Percentiles rank a stretch among this genome's conserved stretches.
These are phyloP conservation scores for Laticauda colubrina DNA, from an alignment of 2,113 vertebrate genomes.

Conservation along the genomic window DNA sequence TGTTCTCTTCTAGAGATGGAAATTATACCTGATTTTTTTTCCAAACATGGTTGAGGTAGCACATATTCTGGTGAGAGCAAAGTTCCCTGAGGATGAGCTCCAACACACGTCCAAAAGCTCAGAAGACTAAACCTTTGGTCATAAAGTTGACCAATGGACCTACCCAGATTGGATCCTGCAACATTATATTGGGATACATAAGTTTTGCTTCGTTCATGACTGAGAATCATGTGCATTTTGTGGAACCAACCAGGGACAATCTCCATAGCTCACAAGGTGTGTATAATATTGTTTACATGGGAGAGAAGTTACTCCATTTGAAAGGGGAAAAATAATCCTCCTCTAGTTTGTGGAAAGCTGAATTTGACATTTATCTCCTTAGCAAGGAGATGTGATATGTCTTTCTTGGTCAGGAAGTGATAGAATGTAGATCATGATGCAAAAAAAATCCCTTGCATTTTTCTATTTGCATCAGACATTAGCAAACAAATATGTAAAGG, in stretches of 20 bases:
- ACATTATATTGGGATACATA: too few relatives aligned
- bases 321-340: not conserved
- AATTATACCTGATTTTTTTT: not conserved
- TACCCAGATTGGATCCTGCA: too few relatives aligned
- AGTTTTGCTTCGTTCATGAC: too few relatives aligned
- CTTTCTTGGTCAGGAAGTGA: not conserved
- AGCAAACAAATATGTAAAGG: not conserved
- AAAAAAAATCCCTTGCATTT: not conserved
- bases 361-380: not conserved
- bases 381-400: not conserved
- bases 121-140: too few relatives aligned
- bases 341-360: not conserved
- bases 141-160: too few relatives aligned
- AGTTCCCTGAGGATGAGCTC: too few relatives aligned
- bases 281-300: not conserved
- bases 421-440: not conserved
- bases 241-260: not conserved
- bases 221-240: too few relatives aligned
- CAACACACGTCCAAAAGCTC: too few relatives aligned
- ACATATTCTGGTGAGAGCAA: too few relatives aligned
- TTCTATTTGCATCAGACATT: not conserved
- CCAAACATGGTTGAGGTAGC: not conserved
- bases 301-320: not conserved
- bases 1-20: not conserved
- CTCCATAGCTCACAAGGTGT: not conserved